Conservation (phyloP, 1,140 invertebrate genomes). For the Ips nitidus region DNA sequence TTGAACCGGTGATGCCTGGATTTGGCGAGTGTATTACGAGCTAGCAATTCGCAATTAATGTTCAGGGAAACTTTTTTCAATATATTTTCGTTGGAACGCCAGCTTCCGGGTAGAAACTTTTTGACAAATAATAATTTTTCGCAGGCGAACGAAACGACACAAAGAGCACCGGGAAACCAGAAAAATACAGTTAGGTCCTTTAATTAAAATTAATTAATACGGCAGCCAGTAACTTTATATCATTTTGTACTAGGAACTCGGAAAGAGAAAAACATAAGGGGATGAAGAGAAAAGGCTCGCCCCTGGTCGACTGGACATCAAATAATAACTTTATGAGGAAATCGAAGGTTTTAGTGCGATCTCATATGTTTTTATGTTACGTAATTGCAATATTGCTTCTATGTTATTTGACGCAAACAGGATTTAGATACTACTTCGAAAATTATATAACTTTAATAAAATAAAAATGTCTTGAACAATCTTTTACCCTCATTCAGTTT, state of each 20-base stretch:
- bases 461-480: too few species aligned
- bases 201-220: constrained; percentile 32
- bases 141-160: constrained; percentile 15
- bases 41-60: constrained; percentile 10
- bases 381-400: not conserved
- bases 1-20: not conserved
- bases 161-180: constrained; percentile 19
- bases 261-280: constrained; percentile 17
- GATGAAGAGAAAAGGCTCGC: constrained; percentile 10
- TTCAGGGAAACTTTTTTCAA: constrained; percentile 14
- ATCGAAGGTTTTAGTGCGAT: not conserved
- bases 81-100: constrained; percentile 11
- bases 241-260: constrained; percentile 23
- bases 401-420: not conserved
- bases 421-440: not conserved
- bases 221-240: constrained; percentile 16
- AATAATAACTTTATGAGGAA: constrained; percentile 13
- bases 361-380: not conserved
- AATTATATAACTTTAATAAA: not conserved
- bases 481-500: too few species aligned
- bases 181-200: constrained; percentile 26
- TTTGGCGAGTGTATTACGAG: not conserved
- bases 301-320: constrained; percentile 13
- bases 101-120: constrained; percentile 20
- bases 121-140: constrained; percentile 23